Evolutionary conservation across 2,888 invertebrate genomes (phyloP).

Genomic region (Eilema depressum): DNA sequence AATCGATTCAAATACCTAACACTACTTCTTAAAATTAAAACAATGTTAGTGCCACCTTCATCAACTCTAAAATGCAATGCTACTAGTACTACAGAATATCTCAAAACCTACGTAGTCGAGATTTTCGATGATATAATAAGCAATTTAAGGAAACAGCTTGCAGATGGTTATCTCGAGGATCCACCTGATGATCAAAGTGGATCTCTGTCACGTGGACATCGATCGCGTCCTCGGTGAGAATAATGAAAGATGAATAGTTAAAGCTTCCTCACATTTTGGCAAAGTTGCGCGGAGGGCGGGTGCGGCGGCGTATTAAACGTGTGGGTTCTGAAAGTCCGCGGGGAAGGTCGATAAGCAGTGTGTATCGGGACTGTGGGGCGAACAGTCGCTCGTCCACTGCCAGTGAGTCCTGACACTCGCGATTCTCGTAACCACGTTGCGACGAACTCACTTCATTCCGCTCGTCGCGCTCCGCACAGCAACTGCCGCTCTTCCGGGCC

Average conservation of each 20-base stretch:
- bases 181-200: conserved; percentile 40
- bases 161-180: conserved; percentile 8
- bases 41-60: too few species aligned
- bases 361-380: conserved; percentile 60
- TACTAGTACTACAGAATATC: neutral
- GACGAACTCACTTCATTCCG: conserved; percentile 45
- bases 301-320: conserved; percentile 68
- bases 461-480: conserved; percentile 46
- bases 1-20: too few species aligned
- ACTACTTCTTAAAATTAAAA: too few species aligned
- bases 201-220: conserved; percentile 62
- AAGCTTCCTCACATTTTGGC: conserved; percentile 77
- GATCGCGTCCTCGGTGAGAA: conserved; percentile 64
- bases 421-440: conserved; percentile 33
- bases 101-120: neutral
- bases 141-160: too few species aligned
- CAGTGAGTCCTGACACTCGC: conserved; percentile 35
- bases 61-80: neutral
- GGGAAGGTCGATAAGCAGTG: conserved; percentile 83
- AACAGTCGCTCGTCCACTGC: conserved; percentile 54
- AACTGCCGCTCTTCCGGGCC: conserved; percentile 34
- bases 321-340: conserved; percentile 56
- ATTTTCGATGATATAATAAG: neutral
- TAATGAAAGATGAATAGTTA: conserved; percentile 81
- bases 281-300: conserved; percentile 74